Evolutionary conservation across 2,888 invertebrate genomes (phyloP), one percentile per base, ranked within the genome.

Genomic region (Sinotaia quadrata): DNA sequence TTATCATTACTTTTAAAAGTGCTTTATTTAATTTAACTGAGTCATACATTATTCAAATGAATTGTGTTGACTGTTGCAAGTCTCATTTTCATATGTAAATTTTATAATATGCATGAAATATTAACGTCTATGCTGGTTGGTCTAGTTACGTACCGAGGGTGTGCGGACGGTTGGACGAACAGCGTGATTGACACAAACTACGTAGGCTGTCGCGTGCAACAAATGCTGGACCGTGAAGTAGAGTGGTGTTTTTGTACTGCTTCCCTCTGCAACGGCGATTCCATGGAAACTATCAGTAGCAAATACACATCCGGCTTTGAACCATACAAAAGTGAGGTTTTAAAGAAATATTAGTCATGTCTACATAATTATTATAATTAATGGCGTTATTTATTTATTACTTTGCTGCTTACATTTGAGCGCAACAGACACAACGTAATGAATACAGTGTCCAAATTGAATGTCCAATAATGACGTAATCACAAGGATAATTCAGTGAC

Each of bases 121-220:
- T n/a, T n/a, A n/a, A n/a, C n/a, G n/a, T n/a, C n/a, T n/a, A n/a
- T n/a, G n/a, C n/a, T n/a, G n/a, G n/a, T n/a, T n/a, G n/a, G n/a
- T n/a, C n/a, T 41, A 79, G 79, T 76, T 44, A 67, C 71, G 1
- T 79, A 79, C 62, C 72, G 79, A 2, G 79, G 79, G 2, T 79
- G 79, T 68, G 78, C 75, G 44, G 79, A 79, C 67, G 79, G 79
- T 3, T 79, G 79, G 79, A 69, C 62, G 58, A 69, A 67, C 63
- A 78, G 75, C 36, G 62, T 58, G 15, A 66, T 78, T 31, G 57
- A 66, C 3, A 60, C 58, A n/a, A 63, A 74, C 68, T 79, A 79
- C 69, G 61, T 63, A 21, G 79, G 79, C 4, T 79, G 79, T 60
- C 56, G 69, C 12, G 54, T 57, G 10, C 73, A 74, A 58, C 37